Evolutionary conservation across 2,113 vertebrate species (phyloP), one percentile per base, ranked within the genome.

Genomic region (Hemibagrus wyckioides): DNA sequence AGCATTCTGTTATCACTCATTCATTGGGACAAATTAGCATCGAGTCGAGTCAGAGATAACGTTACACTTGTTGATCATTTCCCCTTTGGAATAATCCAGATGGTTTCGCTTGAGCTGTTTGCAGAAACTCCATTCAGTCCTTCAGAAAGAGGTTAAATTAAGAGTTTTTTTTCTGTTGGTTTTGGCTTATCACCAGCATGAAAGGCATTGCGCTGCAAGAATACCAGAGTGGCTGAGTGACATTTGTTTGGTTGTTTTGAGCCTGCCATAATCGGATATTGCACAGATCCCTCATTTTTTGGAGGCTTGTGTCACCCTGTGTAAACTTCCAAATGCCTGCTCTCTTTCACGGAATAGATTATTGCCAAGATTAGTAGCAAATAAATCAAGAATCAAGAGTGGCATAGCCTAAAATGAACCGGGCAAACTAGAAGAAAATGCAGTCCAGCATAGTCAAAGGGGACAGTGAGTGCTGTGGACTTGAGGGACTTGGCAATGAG

Each of bases 301-400:
- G 21, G 75, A 83, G 76, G 71, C 84, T 81, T 73, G 79, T 69
- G 48, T 87, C 56, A 85, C 73, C 75, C 33, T 82, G 81, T 80
- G 82, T 69, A 88, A 81, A 28, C 79, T 28, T 59, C 84, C 59
- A 89, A 87, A 80, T 88, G 23, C 21, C 54, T 85, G 79, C 11
- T 59, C 88, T 90, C 86, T 21, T 30, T 92, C 85, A 90, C 41
- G 4, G 36, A 83, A 39, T 19, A 83, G 88, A 92, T 92, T 69
- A 50, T 8, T 36, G 83, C 65, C 84, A 71, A 86, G 88, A 91
- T 90, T 90, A 21, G 15, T 52, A 61, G 8, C 28, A 69, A 71
- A 48, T 3, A 33, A 80, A 56, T 80, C 50, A 79, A 8, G n/a
- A 54, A 30, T 33, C 17, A 25, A 9, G 30, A 80, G 33, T 84